phyloP scores from a whole-genome alignment of 2,113 vertebrate species.

The Bubo bubo region DNA sequence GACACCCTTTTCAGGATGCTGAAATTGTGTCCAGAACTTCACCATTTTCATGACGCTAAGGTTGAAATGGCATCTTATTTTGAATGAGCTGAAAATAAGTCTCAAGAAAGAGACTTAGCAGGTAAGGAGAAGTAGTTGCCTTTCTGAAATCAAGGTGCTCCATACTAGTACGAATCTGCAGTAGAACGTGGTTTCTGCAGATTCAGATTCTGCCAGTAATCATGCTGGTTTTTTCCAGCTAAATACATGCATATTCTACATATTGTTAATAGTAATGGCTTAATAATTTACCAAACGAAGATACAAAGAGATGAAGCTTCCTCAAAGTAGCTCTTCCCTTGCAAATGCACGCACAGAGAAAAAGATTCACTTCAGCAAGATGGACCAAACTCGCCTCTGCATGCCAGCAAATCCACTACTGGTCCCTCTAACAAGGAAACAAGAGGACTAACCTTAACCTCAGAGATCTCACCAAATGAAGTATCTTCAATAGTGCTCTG shows the following conservation, averaged over 20 bases:
- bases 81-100: background rate
- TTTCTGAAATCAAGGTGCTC: background rate
- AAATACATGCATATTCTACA: background rate
- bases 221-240: background rate
- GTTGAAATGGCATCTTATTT: background rate
- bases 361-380: background rate
- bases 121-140: background rate
- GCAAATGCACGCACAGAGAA: background rate
- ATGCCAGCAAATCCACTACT: background rate
- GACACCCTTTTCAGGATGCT: background rate
- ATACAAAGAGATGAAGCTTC: background rate
- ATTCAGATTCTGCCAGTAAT: background rate
- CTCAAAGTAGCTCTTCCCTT: background rate
- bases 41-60: background rate
- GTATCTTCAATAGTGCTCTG: background rate
- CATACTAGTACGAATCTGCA: background rate
- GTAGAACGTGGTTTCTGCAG: background rate
- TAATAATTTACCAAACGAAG: background rate
- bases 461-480: background rate
- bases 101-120: background rate
- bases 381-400: background rate
- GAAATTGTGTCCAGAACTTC: background rate
- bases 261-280: background rate
- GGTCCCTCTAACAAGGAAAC: background rate
- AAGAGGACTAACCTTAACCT: background rate